Percentiles rank a stretch among this genome's conserved stretches.
Evolutionary conservation across 2,113 vertebrate genomes (phyloP).

Genomic region (Carlito syrichta): DNA sequence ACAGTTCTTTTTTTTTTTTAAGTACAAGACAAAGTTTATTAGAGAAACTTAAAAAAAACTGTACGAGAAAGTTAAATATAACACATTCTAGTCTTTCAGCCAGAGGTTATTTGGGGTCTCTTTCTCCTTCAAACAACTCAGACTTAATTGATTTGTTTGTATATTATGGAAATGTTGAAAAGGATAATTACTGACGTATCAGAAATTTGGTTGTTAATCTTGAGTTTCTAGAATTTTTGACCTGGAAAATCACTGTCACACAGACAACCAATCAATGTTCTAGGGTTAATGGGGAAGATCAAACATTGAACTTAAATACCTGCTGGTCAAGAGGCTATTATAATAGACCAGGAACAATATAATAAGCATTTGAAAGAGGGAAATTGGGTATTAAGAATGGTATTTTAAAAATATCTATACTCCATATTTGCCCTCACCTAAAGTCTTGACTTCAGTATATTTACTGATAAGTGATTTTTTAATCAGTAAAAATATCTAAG

Average conservation of each 20-base stretch:
- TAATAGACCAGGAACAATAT: neutral
- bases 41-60: no score
- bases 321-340: neutral
- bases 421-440: neutral
- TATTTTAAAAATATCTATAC: neutral
- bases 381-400: neutral
- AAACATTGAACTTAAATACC: neutral
- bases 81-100: no score
- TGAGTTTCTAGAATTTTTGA: neutral
- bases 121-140: neutral
- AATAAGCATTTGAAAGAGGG: neutral
- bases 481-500: neutral
- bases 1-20: no score
- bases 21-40: no score
- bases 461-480: neutral
- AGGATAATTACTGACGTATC: neutral
- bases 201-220: neutral
- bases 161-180: neutral
- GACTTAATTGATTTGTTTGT: neutral
- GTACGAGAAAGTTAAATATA: no score
- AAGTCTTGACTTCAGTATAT: neutral
- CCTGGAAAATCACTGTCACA: neutral
- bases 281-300: neutral
- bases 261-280: neutral
- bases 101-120: neutral